A percentile compares a stretch with the other conserved stretches of the same genome.
These are phyloP conservation scores for Ophion slaviceki DNA, from an alignment of 2,888 invertebrate species.

Conservation along the genomic window DNA sequence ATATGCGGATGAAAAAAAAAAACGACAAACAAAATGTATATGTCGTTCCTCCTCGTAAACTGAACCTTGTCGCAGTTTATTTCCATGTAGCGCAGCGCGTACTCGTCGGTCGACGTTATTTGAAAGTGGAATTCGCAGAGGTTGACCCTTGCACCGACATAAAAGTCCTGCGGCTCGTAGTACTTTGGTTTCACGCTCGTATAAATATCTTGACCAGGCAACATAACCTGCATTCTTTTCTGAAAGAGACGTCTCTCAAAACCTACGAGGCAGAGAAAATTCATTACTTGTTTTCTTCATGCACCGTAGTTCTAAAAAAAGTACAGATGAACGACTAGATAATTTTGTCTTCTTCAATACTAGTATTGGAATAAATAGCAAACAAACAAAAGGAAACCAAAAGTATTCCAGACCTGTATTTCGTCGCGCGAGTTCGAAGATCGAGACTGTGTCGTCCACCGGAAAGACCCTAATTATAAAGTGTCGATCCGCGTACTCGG, in stretches of 20 bases:
- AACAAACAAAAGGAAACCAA: background rate
- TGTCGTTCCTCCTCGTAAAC: constrained; percentile 53
- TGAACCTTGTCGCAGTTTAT: constrained; percentile 88
- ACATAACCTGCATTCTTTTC: constrained; percentile 88
- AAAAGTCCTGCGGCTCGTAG: constrained; percentile 92
- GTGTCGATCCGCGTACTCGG: constrained; percentile 87
- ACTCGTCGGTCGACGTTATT: constrained; percentile 93
- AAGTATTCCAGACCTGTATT: constrained; percentile 86
- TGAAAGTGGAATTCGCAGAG: constrained; percentile 92
- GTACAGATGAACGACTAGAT: no score
- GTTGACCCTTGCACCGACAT: constrained; percentile 91
- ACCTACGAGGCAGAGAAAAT: constrained; percentile 80
- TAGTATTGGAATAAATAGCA: background rate
- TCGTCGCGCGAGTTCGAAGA: constrained; percentile 91
- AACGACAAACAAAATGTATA: background rate
- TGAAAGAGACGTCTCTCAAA: constrained; percentile 84
- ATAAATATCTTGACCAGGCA: constrained; percentile 90
- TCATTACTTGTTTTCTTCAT: background rate
- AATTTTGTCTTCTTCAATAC: background rate
- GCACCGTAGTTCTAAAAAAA: no score
- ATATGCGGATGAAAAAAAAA: background rate
- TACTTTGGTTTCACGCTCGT: constrained; percentile 89
- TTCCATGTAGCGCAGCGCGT: constrained; percentile 95
- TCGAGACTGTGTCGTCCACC: constrained; percentile 92
- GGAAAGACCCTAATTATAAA: constrained; percentile 93